Evolutionary conservation across 2,113 vertebrate genomes (phyloP).

Genomic region (Melanotaenia duboulayi): DNA sequence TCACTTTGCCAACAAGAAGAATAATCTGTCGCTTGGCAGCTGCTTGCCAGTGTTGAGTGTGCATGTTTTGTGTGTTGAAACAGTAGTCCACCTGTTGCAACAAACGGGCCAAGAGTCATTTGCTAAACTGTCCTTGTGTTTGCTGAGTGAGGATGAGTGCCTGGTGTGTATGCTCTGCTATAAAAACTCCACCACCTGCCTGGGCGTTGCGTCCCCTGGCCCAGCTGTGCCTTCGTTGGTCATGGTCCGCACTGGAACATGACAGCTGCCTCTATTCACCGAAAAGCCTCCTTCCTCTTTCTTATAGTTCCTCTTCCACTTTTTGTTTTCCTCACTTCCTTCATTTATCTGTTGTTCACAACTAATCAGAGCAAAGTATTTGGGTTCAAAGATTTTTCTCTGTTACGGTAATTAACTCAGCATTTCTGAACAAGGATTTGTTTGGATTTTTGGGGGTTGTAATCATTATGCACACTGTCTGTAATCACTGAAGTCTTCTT

Average conservation of each 20-base stretch:
- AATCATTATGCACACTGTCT: background rate
- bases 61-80: slow-evolving; percentile 50
- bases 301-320: slow-evolving; percentile 53
- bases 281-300: slow-evolving; percentile 52
- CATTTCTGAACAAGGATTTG: too few species aligned
- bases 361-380: background rate
- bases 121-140: slow-evolving; percentile 49
- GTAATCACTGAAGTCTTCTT: too few species aligned
- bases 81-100: slow-evolving; percentile 76
- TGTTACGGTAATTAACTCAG: too few species aligned
- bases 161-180: slow-evolving; percentile 39
- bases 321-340: slow-evolving; percentile 29
- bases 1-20: slow-evolving; percentile 62
- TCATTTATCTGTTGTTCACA: slow-evolving; percentile 8
- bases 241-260: slow-evolving; percentile 33
- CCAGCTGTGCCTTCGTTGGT: slow-evolving; percentile 64
- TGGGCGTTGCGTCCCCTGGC: background rate
- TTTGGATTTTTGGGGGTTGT: background rate
- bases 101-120: slow-evolving; percentile 56
- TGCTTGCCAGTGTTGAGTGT: slow-evolving; percentile 54
- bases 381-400: too few species aligned
- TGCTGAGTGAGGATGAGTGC: slow-evolving; percentile 49
- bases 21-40: slow-evolving; percentile 64
- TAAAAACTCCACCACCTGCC: slow-evolving; percentile 25
- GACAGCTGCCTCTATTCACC: slow-evolving; percentile 57